Percentiles rank a stretch among this genome's conserved stretches.
phyloP scores from a whole-genome alignment of 2,113 vertebrate genomes.

The Sinosuthora webbiana region DNA sequence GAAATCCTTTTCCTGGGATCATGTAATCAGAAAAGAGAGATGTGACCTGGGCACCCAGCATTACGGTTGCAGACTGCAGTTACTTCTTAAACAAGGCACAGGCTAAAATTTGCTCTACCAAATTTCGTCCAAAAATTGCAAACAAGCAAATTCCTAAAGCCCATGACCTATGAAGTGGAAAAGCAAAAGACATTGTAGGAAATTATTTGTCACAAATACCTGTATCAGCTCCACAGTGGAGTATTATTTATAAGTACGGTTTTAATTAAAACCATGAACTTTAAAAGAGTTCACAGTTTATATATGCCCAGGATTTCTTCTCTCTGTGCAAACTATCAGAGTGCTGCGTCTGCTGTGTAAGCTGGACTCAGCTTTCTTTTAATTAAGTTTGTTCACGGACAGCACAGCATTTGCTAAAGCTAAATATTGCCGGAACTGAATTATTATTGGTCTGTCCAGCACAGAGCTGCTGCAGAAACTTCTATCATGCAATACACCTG shows the following conservation, averaged over 20 bases:
- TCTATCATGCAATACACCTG: constrained; percentile 9
- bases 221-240: not conserved
- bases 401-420: constrained; percentile 33
- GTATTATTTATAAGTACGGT: not conserved
- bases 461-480: not conserved
- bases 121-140: not conserved
- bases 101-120: not conserved
- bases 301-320: not conserved
- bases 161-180: not conserved
- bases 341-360: not conserved
- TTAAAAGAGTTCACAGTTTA: constrained; percentile 24
- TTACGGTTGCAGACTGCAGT: not conserved
- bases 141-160: not conserved
- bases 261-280: constrained; percentile 56
- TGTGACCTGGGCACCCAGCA: not conserved
- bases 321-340: constrained; percentile 27
- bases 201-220: not conserved
- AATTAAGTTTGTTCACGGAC: constrained; percentile 50
- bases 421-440: constrained; percentile 18
- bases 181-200: not conserved
- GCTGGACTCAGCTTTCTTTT: constrained; percentile 39
- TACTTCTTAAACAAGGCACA: not conserved
- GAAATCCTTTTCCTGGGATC: not conserved
- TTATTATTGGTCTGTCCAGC: not conserved
- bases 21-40: not conserved